Evolutionary conservation across 1,140 invertebrate species (phyloP).

Genomic region (Aphis gossypii): DNA sequence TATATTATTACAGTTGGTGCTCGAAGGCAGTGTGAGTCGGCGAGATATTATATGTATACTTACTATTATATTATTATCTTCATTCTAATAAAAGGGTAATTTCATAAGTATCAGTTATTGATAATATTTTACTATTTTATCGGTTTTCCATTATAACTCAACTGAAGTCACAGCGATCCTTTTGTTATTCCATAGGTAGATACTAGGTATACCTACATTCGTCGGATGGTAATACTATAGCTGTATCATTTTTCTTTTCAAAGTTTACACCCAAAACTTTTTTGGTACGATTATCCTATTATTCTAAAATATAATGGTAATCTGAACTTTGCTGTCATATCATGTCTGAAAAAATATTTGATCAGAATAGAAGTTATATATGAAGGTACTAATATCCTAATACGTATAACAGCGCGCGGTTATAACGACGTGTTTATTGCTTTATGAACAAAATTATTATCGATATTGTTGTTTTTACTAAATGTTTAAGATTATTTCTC

Average conservation of each 20-base stretch:
- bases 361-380: neutral
- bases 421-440: neutral
- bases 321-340: neutral
- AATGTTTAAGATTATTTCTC: neutral
- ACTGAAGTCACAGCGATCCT: neutral
- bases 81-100: neutral
- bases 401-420: neutral
- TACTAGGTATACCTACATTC: neutral
- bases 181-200: neutral
- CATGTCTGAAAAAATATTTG: neutral
- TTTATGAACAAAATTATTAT: neutral
- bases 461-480: neutral
- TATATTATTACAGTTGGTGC: neutral
- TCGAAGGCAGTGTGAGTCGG: neutral
- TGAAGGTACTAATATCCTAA: neutral
- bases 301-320: constrained; percentile 12
- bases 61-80: neutral
- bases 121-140: neutral
- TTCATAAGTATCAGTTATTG: neutral
- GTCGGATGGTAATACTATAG: neutral
- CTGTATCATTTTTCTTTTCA: neutral
- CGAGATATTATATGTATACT: neutral
- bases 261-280: neutral
- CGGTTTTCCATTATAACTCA: neutral
- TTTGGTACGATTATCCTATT: neutral